A percentile compares a stretch with the other conserved stretches of the same genome.
Evolutionary conservation across 2,888 invertebrate genomes (phyloP).

Genomic region (Thera britannica): DNA sequence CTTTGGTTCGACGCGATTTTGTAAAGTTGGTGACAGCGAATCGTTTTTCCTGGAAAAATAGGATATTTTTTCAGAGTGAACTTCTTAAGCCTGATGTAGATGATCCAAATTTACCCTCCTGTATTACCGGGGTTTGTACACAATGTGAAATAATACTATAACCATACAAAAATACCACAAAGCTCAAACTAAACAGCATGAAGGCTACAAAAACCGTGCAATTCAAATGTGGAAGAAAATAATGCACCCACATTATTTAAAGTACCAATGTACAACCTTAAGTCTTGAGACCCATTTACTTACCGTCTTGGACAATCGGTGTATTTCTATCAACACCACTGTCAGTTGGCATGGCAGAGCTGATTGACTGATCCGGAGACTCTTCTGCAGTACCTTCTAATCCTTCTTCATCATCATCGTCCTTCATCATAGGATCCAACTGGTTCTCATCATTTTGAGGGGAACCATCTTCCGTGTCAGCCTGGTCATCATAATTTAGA

Average conservation of each 20-base stretch:
- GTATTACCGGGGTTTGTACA: neutral
- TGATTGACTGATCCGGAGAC: slow-evolving; percentile 80
- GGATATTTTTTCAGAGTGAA: no score
- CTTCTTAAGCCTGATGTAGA: no score
- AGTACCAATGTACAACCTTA: neutral
- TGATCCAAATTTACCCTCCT: neutral
- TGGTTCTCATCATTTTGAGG: slow-evolving; percentile 74
- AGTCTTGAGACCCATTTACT: slow-evolving; percentile 18
- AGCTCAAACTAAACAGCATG: slow-evolving; percentile 9
- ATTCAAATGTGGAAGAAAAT: slow-evolving; percentile 1
- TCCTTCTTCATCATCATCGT: slow-evolving; percentile 62
- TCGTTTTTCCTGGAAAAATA: no score
- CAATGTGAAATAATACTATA: slow-evolving; percentile 5
- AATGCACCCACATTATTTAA: slow-evolving; percentile 9
- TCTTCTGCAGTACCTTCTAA: slow-evolving; percentile 69
- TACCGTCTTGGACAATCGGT: slow-evolving; percentile 76
- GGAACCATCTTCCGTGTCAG: slow-evolving; percentile 69
- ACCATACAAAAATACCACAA: slow-evolving; percentile 9
- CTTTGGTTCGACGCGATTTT: no score
- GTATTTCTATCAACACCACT: slow-evolving; percentile 72
- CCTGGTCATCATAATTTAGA: slow-evolving; percentile 47
- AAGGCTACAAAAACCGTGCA: slow-evolving; percentile 16
- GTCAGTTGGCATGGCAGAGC: slow-evolving; percentile 77
- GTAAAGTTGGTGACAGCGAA: no score
- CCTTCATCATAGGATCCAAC: slow-evolving; percentile 68